A percentile compares a stretch with the other conserved stretches of the same genome.
Conservation (phyloP, 2,113 vertebrate species). For the Philantomba maxwellii region DNA sequence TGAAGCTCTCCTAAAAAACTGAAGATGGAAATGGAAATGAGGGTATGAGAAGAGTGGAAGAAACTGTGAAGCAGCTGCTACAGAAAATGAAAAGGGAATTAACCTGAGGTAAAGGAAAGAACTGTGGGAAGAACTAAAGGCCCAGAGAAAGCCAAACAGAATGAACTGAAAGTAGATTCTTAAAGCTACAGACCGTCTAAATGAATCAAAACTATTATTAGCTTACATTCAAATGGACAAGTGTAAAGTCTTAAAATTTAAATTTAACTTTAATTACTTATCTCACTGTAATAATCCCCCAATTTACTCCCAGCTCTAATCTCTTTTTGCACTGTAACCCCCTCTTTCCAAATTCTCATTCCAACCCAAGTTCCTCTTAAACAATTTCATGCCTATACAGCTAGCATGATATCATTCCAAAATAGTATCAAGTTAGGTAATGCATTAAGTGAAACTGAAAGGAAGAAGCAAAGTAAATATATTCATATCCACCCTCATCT, state of each 20-base stretch:
- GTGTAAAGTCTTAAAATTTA: not conserved
- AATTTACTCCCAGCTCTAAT: not conserved
- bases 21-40: not conserved
- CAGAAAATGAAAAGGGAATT: not conserved
- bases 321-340: not conserved
- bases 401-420: not conserved
- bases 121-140: not conserved
- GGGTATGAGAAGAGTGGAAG: not conserved
- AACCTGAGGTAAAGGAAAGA: not conserved
- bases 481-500: not conserved
- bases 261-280: not conserved
- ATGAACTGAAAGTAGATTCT: not conserved
- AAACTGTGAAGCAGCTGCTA: not conserved
- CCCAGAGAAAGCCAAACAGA: not conserved
- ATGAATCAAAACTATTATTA: slow-evolving; percentile 1
- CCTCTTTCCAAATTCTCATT: not conserved
- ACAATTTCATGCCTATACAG: not conserved
- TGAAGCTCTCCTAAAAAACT: not conserved
- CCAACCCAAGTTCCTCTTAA: not conserved
- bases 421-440: not conserved
- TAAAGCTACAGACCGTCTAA: not conserved
- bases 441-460: not conserved
- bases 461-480: not conserved
- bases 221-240: not conserved
- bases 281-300: not conserved